Conservation (phyloP, 2,888 invertebrate genomes). For the Agrenia bidenticulata region DNA sequence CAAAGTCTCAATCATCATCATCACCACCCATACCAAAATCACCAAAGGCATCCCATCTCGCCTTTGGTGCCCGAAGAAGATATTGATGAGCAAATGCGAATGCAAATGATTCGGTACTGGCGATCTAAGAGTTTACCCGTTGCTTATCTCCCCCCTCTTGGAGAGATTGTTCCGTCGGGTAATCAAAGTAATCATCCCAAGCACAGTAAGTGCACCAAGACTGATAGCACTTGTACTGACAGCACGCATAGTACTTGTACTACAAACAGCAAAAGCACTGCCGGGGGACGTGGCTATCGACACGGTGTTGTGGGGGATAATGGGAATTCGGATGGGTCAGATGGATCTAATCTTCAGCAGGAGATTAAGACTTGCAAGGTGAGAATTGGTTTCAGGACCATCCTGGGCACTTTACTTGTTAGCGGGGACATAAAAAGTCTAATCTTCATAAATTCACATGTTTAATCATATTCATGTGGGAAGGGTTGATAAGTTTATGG, state of each 20-base stretch:
- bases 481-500: too few relatives aligned
- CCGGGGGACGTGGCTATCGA: background rate
- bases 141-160: slow-evolving; percentile 37
- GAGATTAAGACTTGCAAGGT: slow-evolving; percentile 4
- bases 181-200: background rate
- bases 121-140: slow-evolving; percentile 45
- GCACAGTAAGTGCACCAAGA: background rate
- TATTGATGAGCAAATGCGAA: slow-evolving; percentile 40
- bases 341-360: slow-evolving; percentile 32
- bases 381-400: too few relatives aligned
- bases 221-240: background rate
- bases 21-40: background rate
- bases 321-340: slow-evolving; percentile 28
- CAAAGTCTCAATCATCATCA: background rate
- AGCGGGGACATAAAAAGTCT: too few relatives aligned
- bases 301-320: slow-evolving; percentile 19
- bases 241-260: background rate
- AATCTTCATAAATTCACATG: too few relatives aligned
- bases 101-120: slow-evolving; percentile 39
- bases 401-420: too few relatives aligned
- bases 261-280: background rate
- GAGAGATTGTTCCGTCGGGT: background rate
- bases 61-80: slow-evolving; percentile 21
- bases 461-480: too few relatives aligned
- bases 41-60: background rate